A percentile compares a stretch with the other conserved stretches of the same genome.
Conservation (phyloP, 1,140 invertebrate genomes). For the Orussus abietinus region DNA sequence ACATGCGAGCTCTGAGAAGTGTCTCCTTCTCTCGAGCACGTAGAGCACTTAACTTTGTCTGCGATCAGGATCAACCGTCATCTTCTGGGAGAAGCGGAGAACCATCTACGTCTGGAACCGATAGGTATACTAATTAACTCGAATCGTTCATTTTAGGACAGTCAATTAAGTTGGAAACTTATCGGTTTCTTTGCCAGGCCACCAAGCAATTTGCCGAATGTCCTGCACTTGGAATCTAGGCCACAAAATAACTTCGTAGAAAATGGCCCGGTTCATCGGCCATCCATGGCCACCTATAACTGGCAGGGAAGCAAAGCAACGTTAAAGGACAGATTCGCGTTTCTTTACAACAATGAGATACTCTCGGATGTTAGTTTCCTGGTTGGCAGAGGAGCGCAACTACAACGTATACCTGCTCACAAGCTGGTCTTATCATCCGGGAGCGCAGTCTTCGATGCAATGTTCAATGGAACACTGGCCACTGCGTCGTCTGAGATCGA, state of each 20-base stretch:
- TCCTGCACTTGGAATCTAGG: conserved; percentile 30
- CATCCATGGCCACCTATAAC: conserved; percentile 50
- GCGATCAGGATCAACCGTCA: conserved; percentile 36
- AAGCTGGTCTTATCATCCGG: conserved; percentile 80
- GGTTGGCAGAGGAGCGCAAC: conserved; percentile 68
- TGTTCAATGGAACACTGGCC: conserved; percentile 76
- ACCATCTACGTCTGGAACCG: conserved; percentile 25
- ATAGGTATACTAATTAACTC: conserved; percentile 26
- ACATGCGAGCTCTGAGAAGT: conserved; percentile 28
- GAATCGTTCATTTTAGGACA: conserved; percentile 4
- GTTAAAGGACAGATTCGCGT: conserved; percentile 73
- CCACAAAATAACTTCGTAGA: conserved; percentile 28
- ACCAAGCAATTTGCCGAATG: conserved; percentile 37
- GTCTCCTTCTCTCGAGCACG: conserved; percentile 31
- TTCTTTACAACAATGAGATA: conserved; percentile 78
- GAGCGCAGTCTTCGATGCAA: conserved; percentile 82
- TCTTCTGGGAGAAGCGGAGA: conserved; percentile 23
- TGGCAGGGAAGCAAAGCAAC: conserved; percentile 70
- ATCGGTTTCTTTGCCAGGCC: conserved; percentile 28
- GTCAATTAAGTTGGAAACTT: conserved; percentile 8
- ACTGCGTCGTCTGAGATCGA: conserved; percentile 70
- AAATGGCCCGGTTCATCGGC: conserved; percentile 22
- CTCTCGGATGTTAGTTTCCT: conserved; percentile 77
- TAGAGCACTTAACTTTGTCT: conserved; percentile 30
- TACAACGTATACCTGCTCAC: conserved; percentile 76